Conservation (phyloP, 1,140 invertebrate species). For the Nephila pilipes region DNA sequence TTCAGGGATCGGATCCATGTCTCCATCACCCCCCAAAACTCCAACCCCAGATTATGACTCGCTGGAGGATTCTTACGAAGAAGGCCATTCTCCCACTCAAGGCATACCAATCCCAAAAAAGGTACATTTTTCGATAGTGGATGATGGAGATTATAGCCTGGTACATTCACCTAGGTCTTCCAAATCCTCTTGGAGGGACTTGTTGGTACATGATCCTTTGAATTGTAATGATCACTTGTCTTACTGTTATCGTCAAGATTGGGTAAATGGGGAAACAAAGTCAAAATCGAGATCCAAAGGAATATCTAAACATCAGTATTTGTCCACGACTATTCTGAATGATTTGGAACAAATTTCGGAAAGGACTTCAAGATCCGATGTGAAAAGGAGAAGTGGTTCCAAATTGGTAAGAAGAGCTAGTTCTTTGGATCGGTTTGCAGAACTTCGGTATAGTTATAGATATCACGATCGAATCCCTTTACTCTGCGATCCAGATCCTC, state of each 20-base stretch:
- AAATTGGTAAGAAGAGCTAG: conserved; percentile 57
- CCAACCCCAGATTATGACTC: conserved; percentile 71
- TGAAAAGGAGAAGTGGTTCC: conserved; percentile 12
- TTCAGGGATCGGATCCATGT: conserved; percentile 70
- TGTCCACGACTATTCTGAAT: conserved; percentile 43
- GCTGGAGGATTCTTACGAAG: conserved; percentile 58
- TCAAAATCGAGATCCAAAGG: neutral
- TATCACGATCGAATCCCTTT: conserved; percentile 45
- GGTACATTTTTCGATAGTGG: conserved; percentile 47
- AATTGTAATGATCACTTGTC: conserved; percentile 19
- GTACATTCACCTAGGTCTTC: neutral
- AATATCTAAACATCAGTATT: conserved; percentile 6
- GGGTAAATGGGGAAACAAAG: conserved; percentile 55
- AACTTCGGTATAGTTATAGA: conserved; percentile 32
- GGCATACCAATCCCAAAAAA: conserved; percentile 33
- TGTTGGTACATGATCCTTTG: conserved; percentile 13
- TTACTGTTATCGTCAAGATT: conserved; percentile 68
- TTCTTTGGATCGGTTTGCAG: conserved; percentile 62
- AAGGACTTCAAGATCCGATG: conserved; percentile 24
- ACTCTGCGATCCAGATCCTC: conserved; percentile 72
- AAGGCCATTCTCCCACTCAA: neutral
- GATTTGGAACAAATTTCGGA: conserved; percentile 4
- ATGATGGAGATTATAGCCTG: neutral
- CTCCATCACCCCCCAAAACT: conserved; percentile 72
- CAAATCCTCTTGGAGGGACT: conserved; percentile 67